These are phyloP conservation scores for Mesocricetus auratus DNA, from an alignment of 2,113 vertebrate genomes.

Conservation along the genomic window DNA sequence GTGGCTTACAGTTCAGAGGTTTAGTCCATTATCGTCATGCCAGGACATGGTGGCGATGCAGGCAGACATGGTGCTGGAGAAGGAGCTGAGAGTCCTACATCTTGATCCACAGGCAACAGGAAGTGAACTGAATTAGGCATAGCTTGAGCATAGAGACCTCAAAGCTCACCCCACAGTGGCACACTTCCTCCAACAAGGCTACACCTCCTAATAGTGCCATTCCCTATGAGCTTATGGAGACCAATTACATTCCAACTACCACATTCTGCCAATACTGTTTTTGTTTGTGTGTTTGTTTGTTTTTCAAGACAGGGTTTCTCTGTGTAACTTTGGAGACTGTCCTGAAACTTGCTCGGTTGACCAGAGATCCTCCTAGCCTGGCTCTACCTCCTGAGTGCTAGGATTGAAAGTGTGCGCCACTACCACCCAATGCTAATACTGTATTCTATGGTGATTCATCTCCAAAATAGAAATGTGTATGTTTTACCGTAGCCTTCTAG, in stretches of 20 bases:
- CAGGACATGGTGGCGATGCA: background rate
- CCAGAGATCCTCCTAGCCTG: no score
- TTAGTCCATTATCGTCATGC: background rate
- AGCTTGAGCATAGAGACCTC: background rate
- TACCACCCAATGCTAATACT: no score
- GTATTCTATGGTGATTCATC: background rate
- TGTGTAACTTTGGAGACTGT: no score
- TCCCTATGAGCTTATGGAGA: background rate
- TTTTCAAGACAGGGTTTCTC: no score
- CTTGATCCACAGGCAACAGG: background rate
- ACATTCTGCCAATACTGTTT: background rate
- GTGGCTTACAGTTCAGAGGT: background rate
- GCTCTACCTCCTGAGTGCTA: no score
- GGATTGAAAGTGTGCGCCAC: no score
- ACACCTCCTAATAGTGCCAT: background rate
- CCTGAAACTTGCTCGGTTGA: no score
- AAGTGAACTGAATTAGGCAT: background rate
- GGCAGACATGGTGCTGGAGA: background rate
- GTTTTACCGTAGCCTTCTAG: background rate
- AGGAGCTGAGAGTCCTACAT: background rate
- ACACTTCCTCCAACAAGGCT: background rate
- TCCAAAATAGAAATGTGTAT: constrained; percentile 9
- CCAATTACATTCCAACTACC: background rate
- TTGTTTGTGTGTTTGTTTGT: no score
- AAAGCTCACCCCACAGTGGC: background rate